Evolutionary conservation across 2,797 vertebrate species (phyloP), one percentile per base, ranked within the genome.

Genomic region (Malacoraja senta): DNA sequence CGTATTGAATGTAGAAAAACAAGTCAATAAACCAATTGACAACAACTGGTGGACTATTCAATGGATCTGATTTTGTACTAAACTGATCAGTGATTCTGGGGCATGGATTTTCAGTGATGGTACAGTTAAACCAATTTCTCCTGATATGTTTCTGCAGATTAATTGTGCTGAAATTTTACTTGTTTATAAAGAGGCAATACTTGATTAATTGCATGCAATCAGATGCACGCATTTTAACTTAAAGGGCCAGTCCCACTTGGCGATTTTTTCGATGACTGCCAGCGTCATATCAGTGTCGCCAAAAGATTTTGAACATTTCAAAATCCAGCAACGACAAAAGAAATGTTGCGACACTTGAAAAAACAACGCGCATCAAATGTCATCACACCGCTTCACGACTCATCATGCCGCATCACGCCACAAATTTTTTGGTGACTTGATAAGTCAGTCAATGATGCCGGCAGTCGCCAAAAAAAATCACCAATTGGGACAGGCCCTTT

Each of bases 11-110:
- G 53, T 26, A 63, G 83, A 86, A 29, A 13, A 84, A 61, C 9
- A 84, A 84, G 8, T 86, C n/a, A 86, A 86, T 29, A 68, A 21
- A 88, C 65, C 15, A 68, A 86, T 86, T n/a, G 35, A 88, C 61
- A 68, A 3, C 19, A 32, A 17, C 15, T 88, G n/a, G 15, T 65
- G 61, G n/a, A 88, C 63, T 21, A 17, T 35, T 88, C 84, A 88
- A 65, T 88, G 61, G 71, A 74, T 74, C 7, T 21, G 71, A 74
- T 24, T 21, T 74, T 74, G 71, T 74, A 68, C 68, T 88, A 68
- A 68, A 32, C 15, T 88, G 61, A 88, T 88, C 84, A 88, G 32
- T 88, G 84, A 68, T 68, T 68, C n/a, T 86, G 61, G 15, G 19
- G 65, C 17, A 19, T 68, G 17, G n/a, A n/a, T 63, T 7, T 88